Conservation (phyloP, 2,113 vertebrate genomes). For the Cisticola juncidis region DNA sequence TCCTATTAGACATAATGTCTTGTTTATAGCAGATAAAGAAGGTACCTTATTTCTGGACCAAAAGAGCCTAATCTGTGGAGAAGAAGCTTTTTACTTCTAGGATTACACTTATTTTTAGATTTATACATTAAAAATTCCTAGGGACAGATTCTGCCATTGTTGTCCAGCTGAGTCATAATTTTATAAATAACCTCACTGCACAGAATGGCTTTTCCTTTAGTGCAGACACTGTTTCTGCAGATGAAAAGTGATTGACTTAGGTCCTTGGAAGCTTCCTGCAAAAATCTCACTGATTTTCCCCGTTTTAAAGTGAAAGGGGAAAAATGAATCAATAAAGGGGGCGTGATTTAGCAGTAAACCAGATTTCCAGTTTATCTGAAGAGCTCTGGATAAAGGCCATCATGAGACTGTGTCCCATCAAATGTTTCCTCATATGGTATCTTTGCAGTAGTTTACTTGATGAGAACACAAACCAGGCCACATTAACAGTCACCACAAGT, state of each 20-base stretch:
- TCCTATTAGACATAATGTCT: not conserved
- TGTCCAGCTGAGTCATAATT: not conserved
- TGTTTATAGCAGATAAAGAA: not conserved
- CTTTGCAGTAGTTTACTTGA: not conserved
- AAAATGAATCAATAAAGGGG: not conserved
- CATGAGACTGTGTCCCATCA: not conserved
- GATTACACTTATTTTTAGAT: not conserved
- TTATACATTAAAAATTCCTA: not conserved
- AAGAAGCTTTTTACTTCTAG: not conserved
- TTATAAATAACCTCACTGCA: not conserved
- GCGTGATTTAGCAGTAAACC: not conserved
- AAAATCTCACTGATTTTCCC: not conserved
- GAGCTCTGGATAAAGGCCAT: not conserved
- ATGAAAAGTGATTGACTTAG: not conserved
- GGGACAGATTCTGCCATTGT: not conserved
- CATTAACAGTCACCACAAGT: not conserved
- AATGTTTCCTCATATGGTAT: not conserved
- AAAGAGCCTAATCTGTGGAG: not conserved
- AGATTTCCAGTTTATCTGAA: not conserved
- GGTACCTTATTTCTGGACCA: not conserved
- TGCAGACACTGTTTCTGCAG: not conserved
- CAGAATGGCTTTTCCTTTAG: not conserved
- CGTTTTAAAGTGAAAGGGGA: not conserved
- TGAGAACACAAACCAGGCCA: not conserved
- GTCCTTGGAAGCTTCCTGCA: not conserved